Conservation (phyloP, 1,140 invertebrate species). For the Homalodisca vitripennis region DNA sequence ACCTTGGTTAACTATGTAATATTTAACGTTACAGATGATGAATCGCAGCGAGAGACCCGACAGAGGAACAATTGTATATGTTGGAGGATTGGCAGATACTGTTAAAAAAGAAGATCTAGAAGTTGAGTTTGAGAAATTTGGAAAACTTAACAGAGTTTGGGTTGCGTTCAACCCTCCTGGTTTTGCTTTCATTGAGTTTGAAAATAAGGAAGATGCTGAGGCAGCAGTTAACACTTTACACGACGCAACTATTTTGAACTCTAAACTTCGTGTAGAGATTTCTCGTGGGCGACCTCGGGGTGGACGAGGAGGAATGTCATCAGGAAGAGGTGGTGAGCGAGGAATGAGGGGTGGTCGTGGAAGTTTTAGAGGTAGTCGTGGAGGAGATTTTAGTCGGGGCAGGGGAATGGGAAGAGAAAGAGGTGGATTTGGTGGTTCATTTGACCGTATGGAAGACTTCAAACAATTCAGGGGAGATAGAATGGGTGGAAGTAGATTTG, state of each 20-base stretch:
- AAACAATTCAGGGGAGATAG: slow-evolving; percentile 3
- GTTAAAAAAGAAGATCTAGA: slow-evolving; percentile 88
- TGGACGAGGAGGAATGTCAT: slow-evolving; percentile 53
- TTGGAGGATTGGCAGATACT: slow-evolving; percentile 76
- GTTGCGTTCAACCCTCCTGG: slow-evolving; percentile 93
- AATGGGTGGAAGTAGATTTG: slow-evolving; percentile 2
- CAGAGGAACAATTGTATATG: slow-evolving; percentile 72
- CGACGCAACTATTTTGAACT: slow-evolving; percentile 78
- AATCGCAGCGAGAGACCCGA: slow-evolving; percentile 36
- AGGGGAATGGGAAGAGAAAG: slow-evolving; percentile 36
- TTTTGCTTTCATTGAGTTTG: slow-evolving; percentile 99
- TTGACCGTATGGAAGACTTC: slow-evolving; percentile 6
- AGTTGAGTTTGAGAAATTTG: slow-evolving; percentile 83
- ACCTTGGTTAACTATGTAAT: too few relatives aligned
- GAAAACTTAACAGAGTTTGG: slow-evolving; percentile 93
- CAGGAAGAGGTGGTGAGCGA: slow-evolving; percentile 55
- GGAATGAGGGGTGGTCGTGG: slow-evolving; percentile 52
- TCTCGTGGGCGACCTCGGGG: slow-evolving; percentile 67
- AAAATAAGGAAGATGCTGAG: slow-evolving; percentile 91
- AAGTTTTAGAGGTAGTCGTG: slow-evolving; percentile 43
- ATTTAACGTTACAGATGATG: slow-evolving; percentile 9
- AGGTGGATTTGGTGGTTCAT: slow-evolving; percentile 48
- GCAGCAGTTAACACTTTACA: slow-evolving; percentile 90
- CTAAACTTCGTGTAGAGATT: slow-evolving; percentile 79
- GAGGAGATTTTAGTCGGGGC: slow-evolving; percentile 42